Percentiles rank a stretch among this genome's conserved stretches.
These are phyloP conservation scores for Mamestra configurata DNA, from an alignment of 1,140 invertebrate genomes.

Conservation along the genomic window DNA sequence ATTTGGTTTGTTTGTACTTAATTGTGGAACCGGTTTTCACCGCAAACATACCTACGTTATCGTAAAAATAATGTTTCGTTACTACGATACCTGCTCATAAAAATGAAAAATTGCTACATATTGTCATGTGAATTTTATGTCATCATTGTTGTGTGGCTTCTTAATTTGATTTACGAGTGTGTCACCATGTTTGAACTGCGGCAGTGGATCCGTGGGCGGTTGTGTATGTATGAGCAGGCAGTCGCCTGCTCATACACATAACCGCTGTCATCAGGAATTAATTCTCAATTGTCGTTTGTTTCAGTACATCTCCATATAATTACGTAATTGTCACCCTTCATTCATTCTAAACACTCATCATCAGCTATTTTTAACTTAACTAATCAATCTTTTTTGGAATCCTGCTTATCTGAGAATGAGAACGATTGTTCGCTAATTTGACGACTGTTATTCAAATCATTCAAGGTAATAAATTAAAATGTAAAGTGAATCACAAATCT, in stretches of 20 bases:
- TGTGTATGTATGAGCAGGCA: too few species aligned
- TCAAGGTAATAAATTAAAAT: constrained; percentile 13
- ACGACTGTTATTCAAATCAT: neutral
- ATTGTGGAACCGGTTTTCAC: neutral
- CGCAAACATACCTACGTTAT: constrained; percentile 10
- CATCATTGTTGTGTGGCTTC: constrained; percentile 31
- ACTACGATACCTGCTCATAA: neutral
- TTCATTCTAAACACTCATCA: neutral
- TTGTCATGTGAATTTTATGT: neutral
- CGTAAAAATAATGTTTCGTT: neutral
- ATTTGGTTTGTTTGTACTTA: constrained; percentile 10
- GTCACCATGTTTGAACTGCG: constrained; percentile 19
- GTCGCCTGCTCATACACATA: constrained; percentile 14
- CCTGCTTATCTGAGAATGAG: neutral
- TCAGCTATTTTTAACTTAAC: neutral
- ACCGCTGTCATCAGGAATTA: constrained; percentile 25
- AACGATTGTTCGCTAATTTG: neutral
- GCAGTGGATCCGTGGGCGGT: constrained; percentile 13
- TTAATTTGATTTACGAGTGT: constrained; percentile 46
- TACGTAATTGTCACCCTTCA: neutral
- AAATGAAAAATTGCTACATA: neutral
- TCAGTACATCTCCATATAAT: neutral
- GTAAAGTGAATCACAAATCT: neutral
- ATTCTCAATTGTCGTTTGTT: constrained; percentile 16
- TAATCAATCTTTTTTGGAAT: neutral